Conservation (phyloP, 2,888 invertebrate genomes). For the Pedicia rivosa region DNA sequence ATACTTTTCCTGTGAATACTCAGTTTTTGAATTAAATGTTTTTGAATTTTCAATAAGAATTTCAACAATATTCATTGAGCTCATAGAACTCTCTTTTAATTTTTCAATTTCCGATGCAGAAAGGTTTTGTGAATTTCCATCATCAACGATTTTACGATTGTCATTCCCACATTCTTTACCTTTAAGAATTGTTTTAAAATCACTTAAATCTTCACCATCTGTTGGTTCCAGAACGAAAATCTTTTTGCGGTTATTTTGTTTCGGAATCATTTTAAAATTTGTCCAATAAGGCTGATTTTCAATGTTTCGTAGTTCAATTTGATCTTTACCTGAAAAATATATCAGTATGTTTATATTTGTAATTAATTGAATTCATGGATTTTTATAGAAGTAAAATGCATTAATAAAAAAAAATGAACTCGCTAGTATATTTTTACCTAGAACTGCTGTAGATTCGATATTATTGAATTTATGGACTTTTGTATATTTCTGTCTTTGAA, state of each 20-base stretch:
- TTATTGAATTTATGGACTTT: slow-evolving; percentile 60
- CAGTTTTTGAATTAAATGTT: slow-evolving; percentile 80
- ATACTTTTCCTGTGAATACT: slow-evolving; percentile 87
- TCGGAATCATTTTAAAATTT: slow-evolving; percentile 57
- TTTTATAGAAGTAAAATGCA: too few relatives aligned
- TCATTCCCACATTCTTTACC: slow-evolving; percentile 57
- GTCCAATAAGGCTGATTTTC: slow-evolving; percentile 55
- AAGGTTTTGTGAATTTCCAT: slow-evolving; percentile 56
- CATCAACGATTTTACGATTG: slow-evolving; percentile 70
- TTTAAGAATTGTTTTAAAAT: slow-evolving; percentile 43
- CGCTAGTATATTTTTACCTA: too few relatives aligned
- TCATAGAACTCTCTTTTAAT: slow-evolving; percentile 56
- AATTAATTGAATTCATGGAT: too few relatives aligned
- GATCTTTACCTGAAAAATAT: too few relatives aligned
- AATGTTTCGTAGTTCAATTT: slow-evolving; percentile 46
- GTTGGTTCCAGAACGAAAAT: slow-evolving; percentile 35
- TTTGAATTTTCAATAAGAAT: slow-evolving; percentile 80
- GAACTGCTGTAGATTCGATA: slow-evolving; percentile 39
- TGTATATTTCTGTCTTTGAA: slow-evolving; percentile 61
- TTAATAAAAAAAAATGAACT: too few relatives aligned
- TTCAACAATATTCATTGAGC: slow-evolving; percentile 70
- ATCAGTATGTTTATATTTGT: too few relatives aligned
- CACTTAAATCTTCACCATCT: slow-evolving; percentile 33
- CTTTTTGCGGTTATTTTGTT: slow-evolving; percentile 34
- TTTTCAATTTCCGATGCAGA: slow-evolving; percentile 68